phyloP scores from a whole-genome alignment of 2,797 vertebrate genomes.

The Microctenopoma lineatum region DNA sequence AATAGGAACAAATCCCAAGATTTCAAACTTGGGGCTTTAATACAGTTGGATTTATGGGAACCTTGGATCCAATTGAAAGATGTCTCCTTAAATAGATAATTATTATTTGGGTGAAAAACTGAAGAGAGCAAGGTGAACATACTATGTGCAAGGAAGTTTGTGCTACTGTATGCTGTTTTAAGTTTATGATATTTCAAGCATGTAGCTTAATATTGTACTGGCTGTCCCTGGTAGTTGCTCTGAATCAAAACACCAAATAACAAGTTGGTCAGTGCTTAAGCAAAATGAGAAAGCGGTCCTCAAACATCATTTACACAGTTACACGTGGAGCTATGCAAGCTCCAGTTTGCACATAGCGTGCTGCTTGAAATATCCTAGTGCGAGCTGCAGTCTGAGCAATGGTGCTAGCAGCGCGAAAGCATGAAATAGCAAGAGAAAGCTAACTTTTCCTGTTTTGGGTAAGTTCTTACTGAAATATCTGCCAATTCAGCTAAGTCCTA shows the following conservation, averaged over 20 bases:
- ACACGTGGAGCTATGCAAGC: no score
- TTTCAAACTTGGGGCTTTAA: conserved; percentile 32
- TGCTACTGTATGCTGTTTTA: neutral
- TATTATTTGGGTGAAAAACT: conserved; percentile 31
- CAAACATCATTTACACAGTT: no score
- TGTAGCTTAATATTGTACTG: neutral
- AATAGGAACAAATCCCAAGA: neutral
- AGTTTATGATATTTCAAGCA: neutral
- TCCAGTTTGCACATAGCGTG: no score
- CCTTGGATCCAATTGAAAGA: conserved; percentile 62
- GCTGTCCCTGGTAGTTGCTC: conserved; percentile 2
- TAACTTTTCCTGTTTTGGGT: no score
- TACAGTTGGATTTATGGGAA: conserved; percentile 47
- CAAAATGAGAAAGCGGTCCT: neutral
- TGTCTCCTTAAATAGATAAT: conserved; percentile 30
- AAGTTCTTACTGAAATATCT: no score
- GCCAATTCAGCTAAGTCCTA: no score
- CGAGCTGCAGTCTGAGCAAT: no score
- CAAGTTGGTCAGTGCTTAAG: conserved; percentile 3
- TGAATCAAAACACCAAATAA: conserved; percentile 5
- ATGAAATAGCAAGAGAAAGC: no score
- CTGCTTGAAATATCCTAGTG: no score
- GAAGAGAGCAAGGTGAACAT: conserved; percentile 16
- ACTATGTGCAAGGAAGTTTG: neutral
- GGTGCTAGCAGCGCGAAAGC: no score